Conservation (phyloP, 2,113 vertebrate species). For the Chrysemys picta region DNA sequence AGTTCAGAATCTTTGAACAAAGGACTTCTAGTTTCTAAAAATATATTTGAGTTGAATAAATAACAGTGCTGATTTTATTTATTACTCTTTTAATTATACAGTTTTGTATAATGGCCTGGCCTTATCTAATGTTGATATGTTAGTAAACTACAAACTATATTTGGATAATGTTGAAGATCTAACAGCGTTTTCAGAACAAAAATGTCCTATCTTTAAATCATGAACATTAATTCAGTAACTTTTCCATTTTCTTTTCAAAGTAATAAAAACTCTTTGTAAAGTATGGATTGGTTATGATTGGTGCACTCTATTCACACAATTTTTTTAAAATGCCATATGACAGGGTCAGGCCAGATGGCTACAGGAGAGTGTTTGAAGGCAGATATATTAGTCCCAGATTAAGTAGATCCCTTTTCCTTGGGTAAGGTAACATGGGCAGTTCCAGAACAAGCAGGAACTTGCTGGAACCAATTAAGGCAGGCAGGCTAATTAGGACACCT, state of each 20-base stretch:
- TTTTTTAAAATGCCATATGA: neutral
- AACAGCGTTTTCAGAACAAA: neutral
- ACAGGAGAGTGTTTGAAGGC: no score
- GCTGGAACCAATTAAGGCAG: no score
- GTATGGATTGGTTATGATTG: neutral
- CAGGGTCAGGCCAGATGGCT: no score
- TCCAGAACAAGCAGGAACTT: no score
- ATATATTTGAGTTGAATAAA: neutral
- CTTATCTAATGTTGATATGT: neutral
- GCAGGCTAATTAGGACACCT: no score
- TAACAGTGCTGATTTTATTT: neutral
- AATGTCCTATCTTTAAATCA: neutral
- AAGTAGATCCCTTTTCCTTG: no score
- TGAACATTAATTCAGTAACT: neutral
- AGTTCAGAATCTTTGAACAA: rapidly evolving
- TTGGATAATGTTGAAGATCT: neutral
- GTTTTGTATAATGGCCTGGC: rapidly evolving
- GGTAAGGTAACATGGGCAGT: no score
- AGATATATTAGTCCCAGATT: no score
- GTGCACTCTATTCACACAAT: neutral
- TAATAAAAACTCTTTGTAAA: neutral
- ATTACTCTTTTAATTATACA: neutral
- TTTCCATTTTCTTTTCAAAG: neutral
- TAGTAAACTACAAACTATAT: neutral
- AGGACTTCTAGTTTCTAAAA: neutral